Conservation (phyloP, 2,888 invertebrate species). For the Thysanoteuthis rhombus region DNA sequence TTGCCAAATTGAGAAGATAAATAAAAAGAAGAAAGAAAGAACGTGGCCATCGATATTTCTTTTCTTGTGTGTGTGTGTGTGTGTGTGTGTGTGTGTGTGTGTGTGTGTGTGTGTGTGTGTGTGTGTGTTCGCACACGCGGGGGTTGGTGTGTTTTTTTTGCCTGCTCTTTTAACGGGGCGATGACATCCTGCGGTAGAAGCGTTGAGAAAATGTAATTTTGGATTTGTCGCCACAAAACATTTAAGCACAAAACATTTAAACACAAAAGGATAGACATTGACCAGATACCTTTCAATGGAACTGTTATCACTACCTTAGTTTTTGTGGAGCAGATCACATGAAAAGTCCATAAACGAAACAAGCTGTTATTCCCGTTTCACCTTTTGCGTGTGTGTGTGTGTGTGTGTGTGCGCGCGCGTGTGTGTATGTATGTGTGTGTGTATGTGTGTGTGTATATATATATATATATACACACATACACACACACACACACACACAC, state of each 20-base stretch:
- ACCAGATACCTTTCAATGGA: neutral
- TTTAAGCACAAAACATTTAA: neutral
- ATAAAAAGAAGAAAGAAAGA: neutral
- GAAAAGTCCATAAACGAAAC: neutral
- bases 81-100: no score
- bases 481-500: no score
- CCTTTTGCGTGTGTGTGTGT: neutral
- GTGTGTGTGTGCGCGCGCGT: neutral
- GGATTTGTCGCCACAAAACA: neutral
- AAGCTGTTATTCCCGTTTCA: no score
- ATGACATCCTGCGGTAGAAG: neutral
- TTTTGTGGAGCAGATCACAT: neutral
- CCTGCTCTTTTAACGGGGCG: neutral
- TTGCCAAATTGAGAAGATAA: neutral
- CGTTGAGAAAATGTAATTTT: neutral
- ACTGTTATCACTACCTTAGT: neutral
- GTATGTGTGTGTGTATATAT: no score
- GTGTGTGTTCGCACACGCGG: no score
- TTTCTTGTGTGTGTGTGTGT: neutral
- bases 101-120: no score
- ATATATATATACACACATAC: no score
- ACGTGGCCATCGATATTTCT: neutral
- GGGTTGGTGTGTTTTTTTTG: neutral
- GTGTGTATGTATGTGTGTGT: neutral
- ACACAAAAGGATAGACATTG: neutral